Evolutionary conservation across 2,797 vertebrate species (phyloP), one percentile per base, ranked within the genome.

Genomic region (Pangasius djambal): DNA sequence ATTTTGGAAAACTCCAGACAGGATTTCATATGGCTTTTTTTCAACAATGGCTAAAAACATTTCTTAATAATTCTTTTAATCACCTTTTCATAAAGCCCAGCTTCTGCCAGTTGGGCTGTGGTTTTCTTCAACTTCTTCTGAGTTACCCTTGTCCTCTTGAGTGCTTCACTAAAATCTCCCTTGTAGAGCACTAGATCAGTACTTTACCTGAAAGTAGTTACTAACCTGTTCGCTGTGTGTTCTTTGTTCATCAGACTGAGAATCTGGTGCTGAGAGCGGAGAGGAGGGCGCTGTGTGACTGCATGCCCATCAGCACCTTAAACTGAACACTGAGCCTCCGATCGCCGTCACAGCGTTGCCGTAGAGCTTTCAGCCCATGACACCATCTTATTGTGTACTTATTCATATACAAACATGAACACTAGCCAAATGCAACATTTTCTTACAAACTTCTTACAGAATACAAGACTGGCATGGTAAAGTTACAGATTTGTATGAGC

Each of bases 271-370:
- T 99, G 95, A 95, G 97, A 95, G 97, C 96, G 0, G 98, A 99
- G 94, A 95, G 96, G 93, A 96, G 97, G 93, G 96, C 97, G 83
- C 95, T 98, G 87, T 99, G 98, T 77, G 97, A 98, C 94, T 99
- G 98, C 88, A 96, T 97, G 96, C 94, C 90, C 40, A 92, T 95
- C n/a, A 96, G 90, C 94, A 93, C 96, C 87, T 95, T 98, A 95
- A 97, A 93, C 95, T 98, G 96, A 97, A 85, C 48, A 2, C 28
- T 59, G 15, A 83, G 22, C 22, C 79, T 20, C 48, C 28, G 28
- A 67, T 18, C 72, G 31, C 79, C 69, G 2, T 84, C 63, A 55
- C 74, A 55, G 72, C 81, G 44, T 75, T 10, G 3, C 31, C 77
- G 69, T 52, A 86, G 57, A 57, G 48, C 77, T 18, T 67, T 78